Evolutionary conservation across 2,113 vertebrate genomes (phyloP), one percentile per base, ranked within the genome.

Genomic region (Ophthalmolycus amberensis): DNA sequence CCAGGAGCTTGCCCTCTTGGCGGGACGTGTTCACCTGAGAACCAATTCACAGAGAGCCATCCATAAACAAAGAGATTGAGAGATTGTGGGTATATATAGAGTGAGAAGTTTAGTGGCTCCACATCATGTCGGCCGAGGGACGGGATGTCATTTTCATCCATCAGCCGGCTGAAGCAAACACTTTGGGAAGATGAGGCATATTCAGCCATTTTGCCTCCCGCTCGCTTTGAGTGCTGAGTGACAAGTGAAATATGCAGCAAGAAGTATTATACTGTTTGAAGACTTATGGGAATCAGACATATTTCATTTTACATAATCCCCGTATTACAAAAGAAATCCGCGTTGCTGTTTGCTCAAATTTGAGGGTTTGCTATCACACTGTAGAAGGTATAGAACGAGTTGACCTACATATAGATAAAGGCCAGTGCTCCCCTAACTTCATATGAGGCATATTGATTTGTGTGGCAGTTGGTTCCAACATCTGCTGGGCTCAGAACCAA

Each of bases 1-100:
- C 98, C 89, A 97, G 91, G 76, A 99, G 87, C 88, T 98, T 99
- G 52, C 95, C 95, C 95, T 99, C 98, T 91, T 99, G 98, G 50
- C 96, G 96, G 27, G 97, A 97, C 14, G 98, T 97, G 16, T 99
- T 99, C 82, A 98, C 97, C 98, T 99, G 87, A 86, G 59, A 79
- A 80, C 22, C 68, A 82, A 71, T 80, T 52, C 54, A 71, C 2
- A 73, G 1, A 65, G 16, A 48, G 27, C 12, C 60, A 85, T 60
- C 76, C 70, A 71, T 66, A 65, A 85, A 81, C 37, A 56, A 74
- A 71, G 29, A 52, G 66, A 80, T 0, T 50, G 78, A 85, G 75
- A 67, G 74, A 70, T 20, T 22, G 22, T 4, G 34, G 14, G 6
- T 10, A 22, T 54, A 4, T 54, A 15, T 11, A 52, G n/a, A 29